Evolutionary conservation across 2,797 vertebrate genomes (phyloP).

Genomic region (Gastrophryne carolinensis): DNA sequence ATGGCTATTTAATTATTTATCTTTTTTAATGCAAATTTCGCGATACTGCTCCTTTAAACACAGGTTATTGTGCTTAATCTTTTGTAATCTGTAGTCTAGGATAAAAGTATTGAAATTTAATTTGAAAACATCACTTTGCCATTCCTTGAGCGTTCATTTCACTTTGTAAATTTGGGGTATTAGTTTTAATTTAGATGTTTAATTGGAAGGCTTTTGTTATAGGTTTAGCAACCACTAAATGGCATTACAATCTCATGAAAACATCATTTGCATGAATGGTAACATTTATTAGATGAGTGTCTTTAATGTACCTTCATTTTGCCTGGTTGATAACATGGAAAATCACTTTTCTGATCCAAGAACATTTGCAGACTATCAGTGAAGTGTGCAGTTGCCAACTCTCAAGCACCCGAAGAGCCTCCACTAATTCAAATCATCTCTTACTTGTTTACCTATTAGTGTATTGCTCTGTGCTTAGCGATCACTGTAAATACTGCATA

Average conservation of each 20-base stretch:
- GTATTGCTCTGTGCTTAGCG: no score
- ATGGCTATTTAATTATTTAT: no score
- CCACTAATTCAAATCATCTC: neutral
- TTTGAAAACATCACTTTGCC: neutral
- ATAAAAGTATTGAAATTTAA: neutral
- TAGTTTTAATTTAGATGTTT: slow-evolving; percentile 16
- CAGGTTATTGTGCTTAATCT: neutral
- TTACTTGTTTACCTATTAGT: neutral
- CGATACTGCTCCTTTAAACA: no score
- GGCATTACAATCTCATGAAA: neutral
- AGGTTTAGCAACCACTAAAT: neutral
- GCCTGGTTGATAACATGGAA: neutral
- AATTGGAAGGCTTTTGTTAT: neutral
- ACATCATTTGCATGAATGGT: neutral
- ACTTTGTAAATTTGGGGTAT: neutral
- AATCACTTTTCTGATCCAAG: slow-evolving; percentile 3
- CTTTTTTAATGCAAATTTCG: no score
- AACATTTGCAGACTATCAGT: slow-evolving; percentile 3
- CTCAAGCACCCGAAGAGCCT: slow-evolving; percentile 1
- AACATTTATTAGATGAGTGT: neutral
- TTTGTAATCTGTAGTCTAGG: neutral
- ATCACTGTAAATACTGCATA: no score
- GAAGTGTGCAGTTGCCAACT: neutral
- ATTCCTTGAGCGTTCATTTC: neutral
- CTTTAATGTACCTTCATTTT: slow-evolving; percentile 12